Conservation (phyloP, 1,140 invertebrate species). For the Aphis gossypii region DNA sequence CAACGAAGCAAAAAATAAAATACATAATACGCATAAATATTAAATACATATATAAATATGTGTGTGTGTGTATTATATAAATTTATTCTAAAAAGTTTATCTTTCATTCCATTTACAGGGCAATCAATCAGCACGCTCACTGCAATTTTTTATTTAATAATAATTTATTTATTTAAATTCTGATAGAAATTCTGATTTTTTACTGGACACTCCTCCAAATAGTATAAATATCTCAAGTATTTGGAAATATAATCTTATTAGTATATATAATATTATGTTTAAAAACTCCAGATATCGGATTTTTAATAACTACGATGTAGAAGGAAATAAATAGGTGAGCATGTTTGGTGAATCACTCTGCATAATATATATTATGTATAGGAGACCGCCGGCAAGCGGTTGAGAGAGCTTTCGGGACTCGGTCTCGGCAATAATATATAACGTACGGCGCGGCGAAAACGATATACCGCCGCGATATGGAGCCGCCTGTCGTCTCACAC, state of each 20-base stretch:
- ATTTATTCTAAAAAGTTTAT: not conserved
- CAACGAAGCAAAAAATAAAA: not conserved
- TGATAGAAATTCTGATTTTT: not conserved
- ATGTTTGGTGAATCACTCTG: not conserved
- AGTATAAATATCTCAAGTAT: too few species aligned
- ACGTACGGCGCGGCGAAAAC: not conserved
- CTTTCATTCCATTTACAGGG: not conserved
- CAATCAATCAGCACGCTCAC: not conserved
- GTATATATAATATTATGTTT: too few species aligned
- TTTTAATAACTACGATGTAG: not conserved
- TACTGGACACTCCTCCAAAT: too few species aligned
- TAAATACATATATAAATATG: not conserved
- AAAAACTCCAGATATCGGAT: not conserved
- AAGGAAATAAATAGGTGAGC: too few species aligned
- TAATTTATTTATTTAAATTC: not conserved
- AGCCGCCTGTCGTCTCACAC: not conserved
- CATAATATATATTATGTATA: not conserved
- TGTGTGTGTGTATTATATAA: too few species aligned
- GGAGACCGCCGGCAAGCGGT: not conserved
- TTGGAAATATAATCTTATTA: too few species aligned
- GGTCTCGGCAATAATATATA: not conserved
- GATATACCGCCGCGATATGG: not conserved
- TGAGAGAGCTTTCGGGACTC: not conserved
- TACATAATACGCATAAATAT: not conserved
- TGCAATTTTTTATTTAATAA: not conserved